Evolutionary conservation across 2,797 vertebrate species (phyloP).

Genomic region (Hybognathus amarus): DNA sequence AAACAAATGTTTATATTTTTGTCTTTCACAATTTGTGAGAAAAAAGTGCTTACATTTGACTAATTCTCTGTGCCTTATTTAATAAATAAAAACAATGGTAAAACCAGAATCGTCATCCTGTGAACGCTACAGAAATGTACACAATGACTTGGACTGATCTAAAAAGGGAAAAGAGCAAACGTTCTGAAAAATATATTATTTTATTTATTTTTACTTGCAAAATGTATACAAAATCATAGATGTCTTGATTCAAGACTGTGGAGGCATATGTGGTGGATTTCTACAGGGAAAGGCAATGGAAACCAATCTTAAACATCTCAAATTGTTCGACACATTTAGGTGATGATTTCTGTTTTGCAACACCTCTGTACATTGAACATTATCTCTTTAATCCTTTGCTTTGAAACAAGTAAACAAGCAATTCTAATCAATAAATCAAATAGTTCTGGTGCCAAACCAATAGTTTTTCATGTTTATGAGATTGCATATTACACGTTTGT

Average conservation of each 20-base stretch:
- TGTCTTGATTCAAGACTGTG: constrained; percentile 70
- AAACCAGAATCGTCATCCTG: neutral
- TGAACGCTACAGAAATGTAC: neutral
- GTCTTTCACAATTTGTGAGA: neutral
- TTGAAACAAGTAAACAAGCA: neutral
- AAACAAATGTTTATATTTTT: neutral
- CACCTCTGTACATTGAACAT: neutral
- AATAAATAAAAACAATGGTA: neutral
- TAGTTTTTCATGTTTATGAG: neutral
- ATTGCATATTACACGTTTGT: constrained; percentile 1
- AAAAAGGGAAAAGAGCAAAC: constrained; percentile 46
- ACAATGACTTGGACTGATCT: neutral
- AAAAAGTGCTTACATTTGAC: neutral
- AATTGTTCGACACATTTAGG: neutral
- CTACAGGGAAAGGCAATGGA: constrained; percentile 35
- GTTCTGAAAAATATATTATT: constrained; percentile 64
- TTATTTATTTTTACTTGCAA: constrained; percentile 59
- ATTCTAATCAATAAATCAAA: neutral
- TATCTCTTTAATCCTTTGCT: neutral
- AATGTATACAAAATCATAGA: constrained; percentile 56
- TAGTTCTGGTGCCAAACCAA: neutral
- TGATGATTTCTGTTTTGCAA: neutral
- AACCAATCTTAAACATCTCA: neutral
- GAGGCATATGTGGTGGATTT: constrained; percentile 67
- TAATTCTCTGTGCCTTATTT: neutral